A percentile compares a stretch with the other conserved stretches of the same genome.
Evolutionary conservation across 2,113 vertebrate genomes (phyloP).

Genomic region (Cyrtonyx montezumae): DNA sequence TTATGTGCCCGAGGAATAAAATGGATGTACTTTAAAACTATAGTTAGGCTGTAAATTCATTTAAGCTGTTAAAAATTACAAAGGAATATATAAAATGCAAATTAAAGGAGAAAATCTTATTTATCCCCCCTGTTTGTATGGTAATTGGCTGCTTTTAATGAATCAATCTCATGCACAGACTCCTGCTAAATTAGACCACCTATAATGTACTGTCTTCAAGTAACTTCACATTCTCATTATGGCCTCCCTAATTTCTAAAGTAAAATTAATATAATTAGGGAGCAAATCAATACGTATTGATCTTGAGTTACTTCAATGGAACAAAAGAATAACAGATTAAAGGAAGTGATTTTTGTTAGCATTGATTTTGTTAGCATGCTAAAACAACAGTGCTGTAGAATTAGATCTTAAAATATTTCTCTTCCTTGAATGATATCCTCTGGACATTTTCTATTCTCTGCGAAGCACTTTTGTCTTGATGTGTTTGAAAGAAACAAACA

Average conservation of each 20-base stretch:
- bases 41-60: conserved; percentile 65
- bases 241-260: conserved; percentile 78
- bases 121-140: conserved; percentile 79
- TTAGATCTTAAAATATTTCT: conserved; percentile 75
- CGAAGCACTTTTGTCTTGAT: conserved; percentile 26
- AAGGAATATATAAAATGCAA: conserved; percentile 78
- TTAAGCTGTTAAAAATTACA: conserved; percentile 77
- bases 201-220: conserved; percentile 80
- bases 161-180: conserved; percentile 82
- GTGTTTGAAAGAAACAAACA: conserved; percentile 41
- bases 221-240: conserved; percentile 83
- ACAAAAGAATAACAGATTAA: conserved; percentile 80
- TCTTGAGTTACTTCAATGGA: conserved; percentile 76
- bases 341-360: conserved; percentile 77
- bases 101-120: conserved; percentile 76
- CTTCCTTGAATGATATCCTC: conserved; percentile 26
- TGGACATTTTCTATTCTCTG: conserved; percentile 4
- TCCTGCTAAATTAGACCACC: conserved; percentile 75
- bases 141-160: conserved; percentile 80
- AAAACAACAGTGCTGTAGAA: conserved; percentile 73
- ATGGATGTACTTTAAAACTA: conserved; percentile 72
- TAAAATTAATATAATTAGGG: conserved; percentile 86
- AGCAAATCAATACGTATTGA: conserved; percentile 83
- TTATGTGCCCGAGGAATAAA: conserved; percentile 66
- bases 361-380: conserved; percentile 71